Conservation (phyloP, 2,797 vertebrate species). For the Percopsis omiscomaycus region DNA sequence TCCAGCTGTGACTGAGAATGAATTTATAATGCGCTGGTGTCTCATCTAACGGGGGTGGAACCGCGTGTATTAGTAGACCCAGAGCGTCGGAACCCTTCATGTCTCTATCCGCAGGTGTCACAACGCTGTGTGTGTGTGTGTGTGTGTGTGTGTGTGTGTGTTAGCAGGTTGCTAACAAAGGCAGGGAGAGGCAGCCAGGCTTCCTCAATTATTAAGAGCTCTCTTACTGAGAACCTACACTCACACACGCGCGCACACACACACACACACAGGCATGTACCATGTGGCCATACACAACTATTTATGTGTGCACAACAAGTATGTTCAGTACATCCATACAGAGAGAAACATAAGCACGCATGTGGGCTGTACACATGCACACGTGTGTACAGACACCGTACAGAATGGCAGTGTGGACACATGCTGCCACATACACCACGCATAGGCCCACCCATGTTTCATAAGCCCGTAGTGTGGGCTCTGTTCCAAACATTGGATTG, state of each 20-base stretch:
- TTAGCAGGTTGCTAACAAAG: slow-evolving; percentile 58
- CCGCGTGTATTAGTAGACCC: too few relatives aligned
- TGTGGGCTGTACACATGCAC: background rate
- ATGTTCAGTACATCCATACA: too few relatives aligned
- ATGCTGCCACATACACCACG: background rate
- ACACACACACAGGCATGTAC: background rate
- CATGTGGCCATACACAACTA: background rate
- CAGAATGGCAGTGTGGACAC: background rate
- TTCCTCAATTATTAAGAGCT: slow-evolving; percentile 74
- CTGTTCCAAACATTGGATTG: too few relatives aligned
- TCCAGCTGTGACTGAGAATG: too few relatives aligned
- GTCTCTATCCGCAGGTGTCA: too few relatives aligned
- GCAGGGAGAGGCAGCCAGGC: slow-evolving; percentile 46
- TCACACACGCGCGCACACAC: slow-evolving; percentile 12
- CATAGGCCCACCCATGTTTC: background rate
- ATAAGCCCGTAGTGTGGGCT: background rate
- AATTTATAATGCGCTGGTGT: too few relatives aligned
- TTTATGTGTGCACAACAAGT: too few relatives aligned
- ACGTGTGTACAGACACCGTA: background rate
- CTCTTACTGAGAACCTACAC: slow-evolving; percentile 42
- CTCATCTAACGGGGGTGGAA: too few relatives aligned
- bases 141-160: slow-evolving; percentile 9
- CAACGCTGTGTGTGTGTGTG: too few relatives aligned
- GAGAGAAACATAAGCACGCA: background rate
- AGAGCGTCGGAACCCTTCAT: too few relatives aligned